Percentiles rank a stretch among this genome's conserved stretches.
phyloP scores from a whole-genome alignment of 2,797 vertebrate species.

The Anomalospiza imberbis region DNA sequence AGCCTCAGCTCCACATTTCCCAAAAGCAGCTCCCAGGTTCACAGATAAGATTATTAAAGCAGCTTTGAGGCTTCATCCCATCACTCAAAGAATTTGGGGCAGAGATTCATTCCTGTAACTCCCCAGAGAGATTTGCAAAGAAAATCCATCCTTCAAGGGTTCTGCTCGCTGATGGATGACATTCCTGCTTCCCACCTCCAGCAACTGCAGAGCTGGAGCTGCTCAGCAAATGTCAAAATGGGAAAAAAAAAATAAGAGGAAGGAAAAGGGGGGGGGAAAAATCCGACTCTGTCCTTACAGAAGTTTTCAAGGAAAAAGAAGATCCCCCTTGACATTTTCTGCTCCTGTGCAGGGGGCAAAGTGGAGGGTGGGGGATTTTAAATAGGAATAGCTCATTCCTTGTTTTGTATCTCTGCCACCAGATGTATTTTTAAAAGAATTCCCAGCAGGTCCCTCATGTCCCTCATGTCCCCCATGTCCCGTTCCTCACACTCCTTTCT shows the following conservation, averaged over 20 bases:
- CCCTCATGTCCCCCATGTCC: neutral
- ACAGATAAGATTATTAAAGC: constrained; percentile 36
- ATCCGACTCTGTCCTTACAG: neutral
- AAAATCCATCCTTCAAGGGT: constrained; percentile 10
- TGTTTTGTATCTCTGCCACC: neutral
- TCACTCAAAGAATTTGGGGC: constrained; percentile 22
- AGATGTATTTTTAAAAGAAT: neutral
- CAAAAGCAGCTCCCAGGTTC: neutral
- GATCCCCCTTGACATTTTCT: neutral
- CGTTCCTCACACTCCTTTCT: neutral
- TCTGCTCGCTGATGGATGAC: neutral
- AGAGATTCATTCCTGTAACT: neutral
- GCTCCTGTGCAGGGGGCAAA: neutral
- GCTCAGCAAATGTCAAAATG: neutral
- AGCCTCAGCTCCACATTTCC: neutral
- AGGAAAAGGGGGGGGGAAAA: fast-evolving
- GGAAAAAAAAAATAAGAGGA: no score
- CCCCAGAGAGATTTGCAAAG: constrained; percentile 11
- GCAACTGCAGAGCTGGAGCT: neutral
- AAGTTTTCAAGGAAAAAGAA: neutral
- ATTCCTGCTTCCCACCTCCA: neutral
- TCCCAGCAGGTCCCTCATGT: neutral
- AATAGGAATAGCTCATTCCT: neutral
- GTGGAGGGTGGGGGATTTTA: neutral
- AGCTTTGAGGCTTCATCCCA: neutral